Evolutionary conservation across 2,888 invertebrate genomes (phyloP), one percentile per base, ranked within the genome.

Genomic region (Tiliacea aurago): DNA sequence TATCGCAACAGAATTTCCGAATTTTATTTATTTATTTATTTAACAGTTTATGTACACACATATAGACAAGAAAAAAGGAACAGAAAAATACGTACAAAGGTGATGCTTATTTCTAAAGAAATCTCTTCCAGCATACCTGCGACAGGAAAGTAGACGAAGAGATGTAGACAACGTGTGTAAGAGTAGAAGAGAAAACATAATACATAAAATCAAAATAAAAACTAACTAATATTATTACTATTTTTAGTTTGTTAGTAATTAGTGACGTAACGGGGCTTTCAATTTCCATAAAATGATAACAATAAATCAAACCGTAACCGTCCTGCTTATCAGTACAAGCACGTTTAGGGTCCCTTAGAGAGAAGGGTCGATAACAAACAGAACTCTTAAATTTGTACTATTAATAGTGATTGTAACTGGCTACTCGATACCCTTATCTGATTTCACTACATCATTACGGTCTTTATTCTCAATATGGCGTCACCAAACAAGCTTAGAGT

Each of bases 211-310:
- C n/a, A n/a, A n/a, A n/a, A n/a, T n/a, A n/a, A n/a, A n/a, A n/a
- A n/a, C n/a, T n/a, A n/a, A n/a, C n/a, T n/a, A n/a, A n/a, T n/a
- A n/a, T n/a, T n/a, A n/a, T n/a, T n/a, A n/a, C n/a, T n/a, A n/a
- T n/a, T n/a, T n/a, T 4, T 45, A 62, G 45, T 51, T 56, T 33
- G 45, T 51, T 33, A 47, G 5, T 23, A 66, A 74, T 66, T 66
- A 62, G 77, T 80, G 55, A 80, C 80, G 74, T 66, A 66, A 73
- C 28, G 13, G 33, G 49, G 0, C 20, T 43, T 55, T 67, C 18
- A 56, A 81, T 76, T 76, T 62, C 6, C 71, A 65, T 56, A 78
- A 68, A 72, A 58, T 68, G 53, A 43, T 78, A 61, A 66, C 49
- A 53, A 65, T 72, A 58, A 69, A 80, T 82, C 68, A 77, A 56